phyloP scores from a whole-genome alignment of 2,888 invertebrate species.

The Leucania comma region DNA sequence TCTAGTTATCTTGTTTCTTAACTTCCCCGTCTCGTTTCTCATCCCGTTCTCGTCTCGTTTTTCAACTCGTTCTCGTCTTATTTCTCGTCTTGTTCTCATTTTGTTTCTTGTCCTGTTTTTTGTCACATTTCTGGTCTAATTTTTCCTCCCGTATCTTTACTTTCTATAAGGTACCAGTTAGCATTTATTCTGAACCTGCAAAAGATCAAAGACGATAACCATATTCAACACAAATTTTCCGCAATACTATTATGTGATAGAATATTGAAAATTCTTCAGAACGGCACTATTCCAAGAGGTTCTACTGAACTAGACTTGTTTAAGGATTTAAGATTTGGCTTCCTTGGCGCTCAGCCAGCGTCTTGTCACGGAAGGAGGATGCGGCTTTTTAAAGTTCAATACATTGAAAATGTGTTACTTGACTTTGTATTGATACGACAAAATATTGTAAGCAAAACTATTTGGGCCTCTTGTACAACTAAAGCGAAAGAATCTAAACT shows the following conservation, averaged over 20 bases:
- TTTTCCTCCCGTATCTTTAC: not conserved
- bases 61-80: too few species aligned
- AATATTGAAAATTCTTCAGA: slow-evolving; percentile 42
- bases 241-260: slow-evolving; percentile 19
- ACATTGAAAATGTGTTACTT: slow-evolving; percentile 30
- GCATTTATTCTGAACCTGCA: not conserved
- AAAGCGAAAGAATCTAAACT: not conserved
- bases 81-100: too few species aligned
- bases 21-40: too few species aligned
- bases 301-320: slow-evolving; percentile 53
- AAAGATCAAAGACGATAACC: slow-evolving; percentile 7
- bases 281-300: slow-evolving; percentile 46
- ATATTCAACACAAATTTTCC: slow-evolving; percentile 13
- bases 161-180: not conserved
- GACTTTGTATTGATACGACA: slow-evolving; percentile 11
- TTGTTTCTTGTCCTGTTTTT: too few species aligned
- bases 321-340: slow-evolving; percentile 59
- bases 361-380: slow-evolving; percentile 43
- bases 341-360: slow-evolving; percentile 46
- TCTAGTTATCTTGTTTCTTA: too few species aligned
- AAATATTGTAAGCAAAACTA: not conserved
- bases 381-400: slow-evolving; percentile 48
- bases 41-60: too few species aligned
- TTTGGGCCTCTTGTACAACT: not conserved
- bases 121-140: too few species aligned